Conservation (phyloP, 2,888 invertebrate genomes). For the Neria commutata region DNA sequence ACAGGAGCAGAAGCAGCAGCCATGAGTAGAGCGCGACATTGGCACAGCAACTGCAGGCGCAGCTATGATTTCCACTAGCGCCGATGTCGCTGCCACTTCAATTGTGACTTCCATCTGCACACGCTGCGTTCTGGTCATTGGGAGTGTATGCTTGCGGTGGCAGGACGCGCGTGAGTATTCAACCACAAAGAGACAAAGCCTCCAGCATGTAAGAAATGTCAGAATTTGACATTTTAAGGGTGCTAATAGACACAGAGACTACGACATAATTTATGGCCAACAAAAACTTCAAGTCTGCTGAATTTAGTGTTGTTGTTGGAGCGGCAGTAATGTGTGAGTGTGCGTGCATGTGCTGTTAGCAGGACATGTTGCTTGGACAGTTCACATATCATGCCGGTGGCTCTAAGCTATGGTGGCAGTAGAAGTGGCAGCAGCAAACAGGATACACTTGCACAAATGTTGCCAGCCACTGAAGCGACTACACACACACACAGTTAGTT, state of each 20-base stretch:
- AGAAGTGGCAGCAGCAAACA: background rate
- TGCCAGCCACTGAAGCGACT: no score
- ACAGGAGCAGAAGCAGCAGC: background rate
- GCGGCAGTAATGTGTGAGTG: background rate
- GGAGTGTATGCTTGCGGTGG: background rate
- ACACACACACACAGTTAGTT: no score
- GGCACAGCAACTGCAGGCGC: no score
- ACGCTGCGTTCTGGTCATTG: background rate
- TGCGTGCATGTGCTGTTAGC: background rate
- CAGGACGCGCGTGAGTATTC: conserved; percentile 2
- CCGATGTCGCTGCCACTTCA: no score
- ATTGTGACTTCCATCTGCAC: no score
- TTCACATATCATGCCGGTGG: conserved; percentile 12
- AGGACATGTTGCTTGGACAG: conserved; percentile 18
- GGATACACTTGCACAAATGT: background rate
- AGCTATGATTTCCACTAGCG: no score
- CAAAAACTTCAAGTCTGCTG: conserved; percentile 2
- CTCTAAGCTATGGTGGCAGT: background rate
- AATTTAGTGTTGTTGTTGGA: background rate
- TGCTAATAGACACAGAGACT: conserved; percentile 57
- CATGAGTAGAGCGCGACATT: no score
- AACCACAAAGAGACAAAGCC: conserved; percentile 3
- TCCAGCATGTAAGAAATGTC: conserved; percentile 37
- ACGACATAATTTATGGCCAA: conserved; percentile 51
- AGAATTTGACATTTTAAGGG: conserved; percentile 54